Evolutionary conservation across 2,113 vertebrate species (phyloP).

Genomic region (Girardinichthys multiradiatus): DNA sequence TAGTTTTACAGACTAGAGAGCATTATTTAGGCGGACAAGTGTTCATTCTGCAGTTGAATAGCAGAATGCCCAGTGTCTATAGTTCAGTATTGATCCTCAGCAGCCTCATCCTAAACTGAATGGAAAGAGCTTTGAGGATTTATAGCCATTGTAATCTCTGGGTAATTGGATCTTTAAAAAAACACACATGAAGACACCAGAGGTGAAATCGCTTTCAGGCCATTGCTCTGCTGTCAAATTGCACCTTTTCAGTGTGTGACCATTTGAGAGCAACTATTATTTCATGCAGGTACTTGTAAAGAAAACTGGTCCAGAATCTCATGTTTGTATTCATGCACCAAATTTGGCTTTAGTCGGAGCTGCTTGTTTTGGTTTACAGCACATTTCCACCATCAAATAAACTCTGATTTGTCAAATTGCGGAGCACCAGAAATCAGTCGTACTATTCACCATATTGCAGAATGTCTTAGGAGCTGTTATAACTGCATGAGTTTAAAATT

Average conservation of each 20-base stretch:
- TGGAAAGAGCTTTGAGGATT: constrained; percentile 53
- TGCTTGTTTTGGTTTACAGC: constrained; percentile 2
- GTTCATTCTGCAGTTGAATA: constrained; percentile 50
- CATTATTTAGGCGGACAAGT: constrained; percentile 23
- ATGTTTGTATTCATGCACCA: background rate
- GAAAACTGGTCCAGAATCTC: background rate
- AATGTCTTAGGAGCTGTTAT: background rate
- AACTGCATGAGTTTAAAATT: background rate
- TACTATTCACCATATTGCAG: background rate
- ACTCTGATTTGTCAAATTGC: background rate
- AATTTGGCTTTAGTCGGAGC: constrained; percentile 1
- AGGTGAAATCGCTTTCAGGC: constrained; percentile 57
- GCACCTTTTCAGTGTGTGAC: constrained; percentile 3
- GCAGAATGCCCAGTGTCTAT: constrained; percentile 8
- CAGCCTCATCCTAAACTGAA: constrained; percentile 54
- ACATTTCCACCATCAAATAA: background rate
- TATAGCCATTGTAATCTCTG: constrained; percentile 48
- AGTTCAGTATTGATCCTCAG: constrained; percentile 58
- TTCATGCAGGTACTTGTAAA: background rate
- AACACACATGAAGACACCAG: constrained; percentile 42
- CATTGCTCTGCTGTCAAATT: constrained; percentile 20
- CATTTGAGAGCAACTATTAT: constrained; percentile 10
- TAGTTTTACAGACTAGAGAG: constrained; percentile 7
- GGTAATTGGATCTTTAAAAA: constrained; percentile 67
- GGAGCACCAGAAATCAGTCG: background rate